Evolutionary conservation across 2,113 vertebrate species (phyloP).

Genomic region (Phrynosoma blainvillii): DNA sequence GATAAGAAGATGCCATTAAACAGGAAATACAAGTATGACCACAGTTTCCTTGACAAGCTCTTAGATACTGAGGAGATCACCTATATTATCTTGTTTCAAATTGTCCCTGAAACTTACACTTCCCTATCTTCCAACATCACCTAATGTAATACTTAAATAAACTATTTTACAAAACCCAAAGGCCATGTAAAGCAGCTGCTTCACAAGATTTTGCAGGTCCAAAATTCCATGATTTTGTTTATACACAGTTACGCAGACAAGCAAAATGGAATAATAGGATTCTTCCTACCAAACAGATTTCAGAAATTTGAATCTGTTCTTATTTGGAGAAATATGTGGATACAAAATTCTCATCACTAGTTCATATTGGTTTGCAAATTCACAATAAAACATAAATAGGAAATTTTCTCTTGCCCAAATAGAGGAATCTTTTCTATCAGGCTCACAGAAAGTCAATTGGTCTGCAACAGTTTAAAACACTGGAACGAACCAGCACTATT

Average conservation of each 20-base stretch:
- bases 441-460: background rate
- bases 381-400: too few relatives aligned
- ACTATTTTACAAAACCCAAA: background rate
- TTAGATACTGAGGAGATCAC: fast-evolving
- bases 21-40: conserved; percentile 18
- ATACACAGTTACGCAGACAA: background rate
- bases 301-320: background rate
- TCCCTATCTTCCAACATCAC: background rate
- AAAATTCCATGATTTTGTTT: background rate
- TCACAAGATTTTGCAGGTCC: background rate
- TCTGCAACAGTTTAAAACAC: background rate
- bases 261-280: background rate
- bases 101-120: background rate
- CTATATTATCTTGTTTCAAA: background rate
- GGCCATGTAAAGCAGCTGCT: background rate
- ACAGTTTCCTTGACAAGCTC: background rate
- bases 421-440: background rate
- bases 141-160: background rate
- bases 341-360: background rate
- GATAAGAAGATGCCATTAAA: background rate
- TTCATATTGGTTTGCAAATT: too few relatives aligned
- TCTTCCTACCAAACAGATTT: background rate
- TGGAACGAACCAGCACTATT: background rate
- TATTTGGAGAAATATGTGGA: background rate
- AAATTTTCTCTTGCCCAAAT: too few relatives aligned